A percentile compares a stretch with the other conserved stretches of the same genome.
Evolutionary conservation across 2,113 vertebrate genomes (phyloP).

Genomic region (Neomonachus schauinslandi): DNA sequence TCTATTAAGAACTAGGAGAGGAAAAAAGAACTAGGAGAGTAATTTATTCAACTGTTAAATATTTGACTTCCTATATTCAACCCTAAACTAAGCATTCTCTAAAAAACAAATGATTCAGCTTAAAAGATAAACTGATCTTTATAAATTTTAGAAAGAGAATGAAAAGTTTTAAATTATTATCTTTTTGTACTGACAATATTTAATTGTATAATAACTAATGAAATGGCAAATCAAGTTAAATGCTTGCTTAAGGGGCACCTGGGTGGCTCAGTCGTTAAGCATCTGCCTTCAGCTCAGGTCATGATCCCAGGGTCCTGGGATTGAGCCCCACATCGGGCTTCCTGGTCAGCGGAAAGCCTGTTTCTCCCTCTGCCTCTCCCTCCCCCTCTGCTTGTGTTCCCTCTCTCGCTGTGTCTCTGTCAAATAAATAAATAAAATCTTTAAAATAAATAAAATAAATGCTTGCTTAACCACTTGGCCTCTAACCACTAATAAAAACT

Average conservation of each 20-base stretch:
- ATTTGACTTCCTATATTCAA: background rate
- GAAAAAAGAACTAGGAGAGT: background rate
- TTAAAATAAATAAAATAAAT: background rate
- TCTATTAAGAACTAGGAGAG: background rate
- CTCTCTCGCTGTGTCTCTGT: too few relatives aligned
- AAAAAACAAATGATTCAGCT: background rate
- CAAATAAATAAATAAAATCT: too few relatives aligned
- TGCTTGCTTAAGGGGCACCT: background rate
- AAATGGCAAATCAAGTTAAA: conserved; percentile 27
- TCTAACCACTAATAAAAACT: conserved; percentile 3
- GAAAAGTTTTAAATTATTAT: conserved; percentile 15
- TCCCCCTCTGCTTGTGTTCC: too few relatives aligned
- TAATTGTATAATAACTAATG: background rate
- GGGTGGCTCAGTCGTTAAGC: too few relatives aligned
- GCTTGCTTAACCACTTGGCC: background rate
- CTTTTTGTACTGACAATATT: background rate
- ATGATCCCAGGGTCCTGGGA: too few relatives aligned
- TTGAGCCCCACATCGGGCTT: too few relatives aligned
- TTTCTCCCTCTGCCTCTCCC: too few relatives aligned
- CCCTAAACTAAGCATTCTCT: conserved; percentile 38
- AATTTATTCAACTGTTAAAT: conserved; percentile 29
- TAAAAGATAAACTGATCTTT: conserved; percentile 25
- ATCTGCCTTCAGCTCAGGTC: too few relatives aligned
- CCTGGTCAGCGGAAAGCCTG: too few relatives aligned
- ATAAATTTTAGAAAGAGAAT: conserved; percentile 44